These are phyloP conservation scores for Musca vetustissima DNA, from an alignment of 1,140 invertebrate species.

Conservation along the genomic window DNA sequence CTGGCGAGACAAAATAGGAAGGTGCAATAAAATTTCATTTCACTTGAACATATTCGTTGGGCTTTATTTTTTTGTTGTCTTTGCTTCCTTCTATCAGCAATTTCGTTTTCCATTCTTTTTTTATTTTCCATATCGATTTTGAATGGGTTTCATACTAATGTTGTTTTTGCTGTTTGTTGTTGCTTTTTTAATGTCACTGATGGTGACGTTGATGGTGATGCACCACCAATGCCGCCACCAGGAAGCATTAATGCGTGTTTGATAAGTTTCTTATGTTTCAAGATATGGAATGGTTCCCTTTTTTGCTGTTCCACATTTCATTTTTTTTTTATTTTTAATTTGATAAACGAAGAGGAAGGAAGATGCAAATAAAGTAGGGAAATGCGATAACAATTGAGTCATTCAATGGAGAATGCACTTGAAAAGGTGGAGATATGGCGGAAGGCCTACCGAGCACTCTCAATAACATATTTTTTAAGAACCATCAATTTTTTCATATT, in stretches of 20 bases:
- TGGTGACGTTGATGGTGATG: constrained; percentile 1
- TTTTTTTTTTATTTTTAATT: background rate
- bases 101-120: too few species aligned
- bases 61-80: background rate
- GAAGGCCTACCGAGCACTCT: too few species aligned
- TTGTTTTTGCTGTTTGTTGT: too few species aligned
- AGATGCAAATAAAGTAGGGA: too few species aligned
- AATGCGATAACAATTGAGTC: too few species aligned
- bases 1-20: background rate
- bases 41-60: constrained; percentile 6
- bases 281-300: background rate
- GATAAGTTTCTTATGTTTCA: constrained; percentile 10
- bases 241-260: constrained; percentile 22
- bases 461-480: too few species aligned
- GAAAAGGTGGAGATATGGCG: too few species aligned
- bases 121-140: background rate
- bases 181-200: background rate
- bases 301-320: constrained; percentile 3
- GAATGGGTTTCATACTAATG: too few species aligned
- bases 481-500: too few species aligned
- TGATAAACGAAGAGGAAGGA: too few species aligned
- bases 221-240: background rate
- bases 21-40: constrained; percentile 23
- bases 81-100: background rate
- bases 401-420: too few species aligned